Conservation (phyloP, 2,888 invertebrate species). For the Pedicia rivosa region DNA sequence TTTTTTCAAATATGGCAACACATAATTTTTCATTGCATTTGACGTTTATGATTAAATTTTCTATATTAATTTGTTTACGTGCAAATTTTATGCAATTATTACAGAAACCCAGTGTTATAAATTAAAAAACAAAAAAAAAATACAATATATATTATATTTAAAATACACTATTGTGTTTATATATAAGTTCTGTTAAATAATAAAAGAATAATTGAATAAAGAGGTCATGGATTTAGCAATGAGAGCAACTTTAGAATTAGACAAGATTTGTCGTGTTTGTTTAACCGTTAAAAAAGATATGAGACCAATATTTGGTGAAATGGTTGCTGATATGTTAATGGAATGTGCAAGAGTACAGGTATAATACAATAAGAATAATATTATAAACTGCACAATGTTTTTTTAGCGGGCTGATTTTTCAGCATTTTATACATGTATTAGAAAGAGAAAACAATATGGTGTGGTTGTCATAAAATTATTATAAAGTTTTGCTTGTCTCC, state of each 20-base stretch:
- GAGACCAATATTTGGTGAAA: constrained; percentile 45
- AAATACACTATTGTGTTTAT: too few relatives aligned
- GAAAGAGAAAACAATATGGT: too few relatives aligned
- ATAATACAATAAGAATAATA: constrained; percentile 14
- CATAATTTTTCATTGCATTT: not conserved
- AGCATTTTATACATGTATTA: too few relatives aligned
- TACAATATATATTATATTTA: too few relatives aligned
- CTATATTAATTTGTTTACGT: constrained; percentile 5
- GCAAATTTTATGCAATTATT: constrained; percentile 4
- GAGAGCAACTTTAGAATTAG: constrained; percentile 30
- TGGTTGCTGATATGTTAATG: constrained; percentile 48
- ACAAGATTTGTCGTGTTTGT: constrained; percentile 47
- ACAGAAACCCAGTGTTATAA: too few relatives aligned
- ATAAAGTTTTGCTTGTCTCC: too few relatives aligned
- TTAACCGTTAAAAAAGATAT: constrained; percentile 46
- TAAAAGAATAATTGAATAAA: not conserved
- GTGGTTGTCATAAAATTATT: too few relatives aligned
- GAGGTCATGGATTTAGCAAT: constrained; percentile 9
- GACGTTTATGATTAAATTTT: not conserved
- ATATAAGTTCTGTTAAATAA: too few relatives aligned
- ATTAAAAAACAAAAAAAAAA: not conserved
- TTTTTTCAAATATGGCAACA: too few relatives aligned
- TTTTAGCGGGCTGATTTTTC: too few relatives aligned
- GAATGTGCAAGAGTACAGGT: constrained; percentile 44
- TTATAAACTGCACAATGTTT: not conserved